A percentile compares a stretch with the other conserved stretches of the same genome.
Evolutionary conservation across 2,888 invertebrate genomes (phyloP).

Genomic region (Lepeophtheirus nordmannii): DNA sequence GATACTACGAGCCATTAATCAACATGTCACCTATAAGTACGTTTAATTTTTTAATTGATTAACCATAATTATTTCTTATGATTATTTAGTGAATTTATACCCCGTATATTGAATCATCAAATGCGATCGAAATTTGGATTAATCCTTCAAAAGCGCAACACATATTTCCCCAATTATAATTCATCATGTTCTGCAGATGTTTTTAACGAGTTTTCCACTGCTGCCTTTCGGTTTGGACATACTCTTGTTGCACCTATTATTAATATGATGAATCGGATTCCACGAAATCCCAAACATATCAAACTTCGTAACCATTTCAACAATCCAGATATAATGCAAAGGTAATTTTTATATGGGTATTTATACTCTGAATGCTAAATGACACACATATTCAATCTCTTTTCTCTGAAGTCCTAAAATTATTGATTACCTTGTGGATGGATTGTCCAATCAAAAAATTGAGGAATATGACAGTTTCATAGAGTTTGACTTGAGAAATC

Average conservation of each 20-base stretch:
- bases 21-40: constrained; percentile 59
- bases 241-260: constrained; percentile 57
- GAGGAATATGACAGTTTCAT: not conserved
- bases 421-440: not conserved
- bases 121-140: not conserved
- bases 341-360: not conserved
- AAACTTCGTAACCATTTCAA: constrained; percentile 23
- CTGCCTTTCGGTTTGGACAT: constrained; percentile 79
- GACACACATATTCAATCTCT: not conserved
- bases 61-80: not conserved
- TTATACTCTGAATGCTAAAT: not conserved
- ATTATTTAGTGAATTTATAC: not conserved
- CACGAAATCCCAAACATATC: not conserved
- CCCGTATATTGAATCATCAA: not conserved
- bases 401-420: not conserved
- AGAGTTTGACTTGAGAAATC: not conserved
- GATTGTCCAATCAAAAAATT: not conserved
- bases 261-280: not conserved
- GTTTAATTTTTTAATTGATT: not conserved
- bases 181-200: constrained; percentile 71
- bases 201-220: constrained; percentile 73
- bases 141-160: not conserved
- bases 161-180: constrained; percentile 46
- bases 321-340: constrained; percentile 26
- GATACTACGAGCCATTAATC: constrained; percentile 55